Base-by-base conservation (phyloP, 2,797 vertebrate species). In the Chrosomus eos region DNA sequence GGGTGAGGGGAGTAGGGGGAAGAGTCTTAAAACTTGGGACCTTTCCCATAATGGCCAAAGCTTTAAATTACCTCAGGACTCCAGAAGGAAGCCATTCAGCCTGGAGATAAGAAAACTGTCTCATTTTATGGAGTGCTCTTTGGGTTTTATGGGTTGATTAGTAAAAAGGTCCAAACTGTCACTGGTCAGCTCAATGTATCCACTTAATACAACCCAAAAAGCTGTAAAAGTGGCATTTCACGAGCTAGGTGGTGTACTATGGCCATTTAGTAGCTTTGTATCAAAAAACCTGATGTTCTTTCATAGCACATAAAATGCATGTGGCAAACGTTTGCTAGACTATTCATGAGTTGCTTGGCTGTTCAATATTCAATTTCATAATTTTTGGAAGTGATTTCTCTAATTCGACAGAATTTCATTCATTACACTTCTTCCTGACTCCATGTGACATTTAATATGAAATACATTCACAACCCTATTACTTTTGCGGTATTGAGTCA, bases 31-130 rank as follows among this genome's bases (percentile, higher is more conserved):
- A 83, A 80, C 80, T 75, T 18, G 66, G 72, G 62, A 88, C 86
- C 72, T 77, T 77, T 87, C 83, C 80, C 81, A 77, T 85, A 80
- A 86, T 84, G 51, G 82, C 79, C 60, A 80, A 68, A 72, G 67
- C 43, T 86, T 85, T 83, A 64, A 89, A 87, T 81, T 84, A 85
- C 70, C 78, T 51, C 23, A 67, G 62, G 40, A 77, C 40, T 68
- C 75, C 73, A 81, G 66, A 82, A 83, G 45, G 58, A 79, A 55
- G 74, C 43, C 70, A 43, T 87, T 88, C 21, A 76, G 43, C 58
- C 60, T 33, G 60, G 33, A 79, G 76, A 68, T 88, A 87, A 80
- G 53, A 82, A 81, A 85, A 67, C 81, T 28, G 75, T 76, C 73
- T 66, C 6, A 36, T 68, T 76, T 80, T 67, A 43, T 76, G 73